These are phyloP conservation scores for Oscheius sp. DNA, from an alignment of 1,140 invertebrate species.

Conservation along the genomic window DNA sequence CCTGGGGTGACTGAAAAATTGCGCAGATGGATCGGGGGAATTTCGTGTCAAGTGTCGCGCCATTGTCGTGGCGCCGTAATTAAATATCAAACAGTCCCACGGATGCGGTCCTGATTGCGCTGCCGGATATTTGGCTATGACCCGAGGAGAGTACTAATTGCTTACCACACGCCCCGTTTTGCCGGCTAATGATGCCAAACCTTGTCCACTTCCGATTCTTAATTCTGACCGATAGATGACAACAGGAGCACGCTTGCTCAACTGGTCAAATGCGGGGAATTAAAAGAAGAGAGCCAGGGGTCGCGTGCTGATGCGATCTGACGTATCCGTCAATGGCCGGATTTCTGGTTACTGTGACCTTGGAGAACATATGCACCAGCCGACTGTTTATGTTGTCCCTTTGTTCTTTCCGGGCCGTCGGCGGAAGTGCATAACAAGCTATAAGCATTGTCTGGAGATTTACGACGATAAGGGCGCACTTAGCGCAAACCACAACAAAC, in stretches of 20 bases:
- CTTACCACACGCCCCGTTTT: not conserved
- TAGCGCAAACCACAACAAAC: no score
- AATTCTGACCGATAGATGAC: not conserved
- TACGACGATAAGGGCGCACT: no score
- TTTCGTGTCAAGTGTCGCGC: not conserved
- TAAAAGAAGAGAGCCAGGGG: not conserved
- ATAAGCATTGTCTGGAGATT: no score
- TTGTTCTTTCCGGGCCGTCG: not conserved
- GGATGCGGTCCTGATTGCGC: conserved; percentile 5
- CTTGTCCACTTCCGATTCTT: not conserved
- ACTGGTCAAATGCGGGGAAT: no score
- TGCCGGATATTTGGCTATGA: conserved; percentile 11
- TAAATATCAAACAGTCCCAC: conserved; percentile 14
- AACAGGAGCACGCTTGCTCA: no score
- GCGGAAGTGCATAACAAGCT: not conserved
- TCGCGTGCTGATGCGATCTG: not conserved
- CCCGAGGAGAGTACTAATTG: conserved; percentile 9
- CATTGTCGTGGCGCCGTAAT: not conserved
- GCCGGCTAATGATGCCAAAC: conserved; percentile 4
- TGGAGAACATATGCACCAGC: conserved; percentile 6
- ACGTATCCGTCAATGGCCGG: not conserved
- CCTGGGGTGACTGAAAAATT: no score
- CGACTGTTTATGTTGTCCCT: conserved; percentile 7
- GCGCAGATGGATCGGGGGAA: not conserved
- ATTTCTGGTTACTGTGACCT: conserved; percentile 3